phyloP scores from a whole-genome alignment of 2,888 invertebrate species.

The Drosophila fungiperda region DNA sequence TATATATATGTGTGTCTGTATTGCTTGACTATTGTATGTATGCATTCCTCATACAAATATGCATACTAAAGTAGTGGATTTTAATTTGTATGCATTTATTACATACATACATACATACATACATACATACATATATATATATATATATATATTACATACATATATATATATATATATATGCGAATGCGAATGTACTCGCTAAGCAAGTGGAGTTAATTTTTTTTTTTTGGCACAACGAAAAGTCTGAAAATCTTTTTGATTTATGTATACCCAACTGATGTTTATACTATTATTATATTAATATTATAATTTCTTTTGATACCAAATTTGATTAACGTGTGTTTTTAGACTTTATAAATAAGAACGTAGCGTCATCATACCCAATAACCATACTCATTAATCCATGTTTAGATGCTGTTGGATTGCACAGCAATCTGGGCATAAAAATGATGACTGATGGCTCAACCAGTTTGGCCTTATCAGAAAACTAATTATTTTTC shows the following conservation, averaged over 20 bases:
- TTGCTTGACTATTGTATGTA: background rate
- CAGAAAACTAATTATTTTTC: conserved; percentile 26
- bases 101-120: conserved; percentile 13
- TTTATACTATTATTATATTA: conserved; percentile 41
- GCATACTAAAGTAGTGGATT: conserved; percentile 42
- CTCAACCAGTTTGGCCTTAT: conserved; percentile 37
- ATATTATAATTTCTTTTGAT: conserved; percentile 35
- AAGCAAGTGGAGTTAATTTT: conserved; percentile 28
- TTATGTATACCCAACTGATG: conserved; percentile 48
- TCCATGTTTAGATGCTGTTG: conserved; percentile 25
- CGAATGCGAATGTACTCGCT: conserved; percentile 32
- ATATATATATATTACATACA: background rate
- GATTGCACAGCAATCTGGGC: conserved; percentile 54
- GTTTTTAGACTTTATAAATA: conserved; percentile 30
- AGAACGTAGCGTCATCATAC: conserved; percentile 9
- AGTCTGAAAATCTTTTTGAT: conserved; percentile 72
- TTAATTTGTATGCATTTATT: conserved; percentile 38
- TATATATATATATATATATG: background rate
- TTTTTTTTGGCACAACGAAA: conserved; percentile 75
- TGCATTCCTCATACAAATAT: conserved; percentile 8
- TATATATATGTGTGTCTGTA: background rate
- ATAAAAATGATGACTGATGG: conserved; percentile 28
- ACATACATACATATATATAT: conserved; percentile 4
- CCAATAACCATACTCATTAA: conserved; percentile 9
- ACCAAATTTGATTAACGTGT: conserved; percentile 48